These are phyloP conservation scores for Columba guinea DNA, from an alignment of 2,797 vertebrate genomes.

Conservation along the genomic window DNA sequence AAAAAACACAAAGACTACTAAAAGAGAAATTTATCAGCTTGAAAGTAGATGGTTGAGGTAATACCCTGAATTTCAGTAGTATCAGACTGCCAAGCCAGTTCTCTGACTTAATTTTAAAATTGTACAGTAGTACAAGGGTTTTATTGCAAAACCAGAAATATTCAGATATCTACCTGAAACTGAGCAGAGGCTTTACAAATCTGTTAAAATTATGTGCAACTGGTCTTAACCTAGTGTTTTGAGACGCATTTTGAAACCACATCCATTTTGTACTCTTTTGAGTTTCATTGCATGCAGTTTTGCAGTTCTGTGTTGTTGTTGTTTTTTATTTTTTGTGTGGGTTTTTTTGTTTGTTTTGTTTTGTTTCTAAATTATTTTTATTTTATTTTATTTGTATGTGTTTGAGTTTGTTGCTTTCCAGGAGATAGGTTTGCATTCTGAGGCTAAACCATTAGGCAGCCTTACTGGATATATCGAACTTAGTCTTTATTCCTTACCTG, in stretches of 20 bases:
- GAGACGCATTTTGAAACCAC: not conserved
- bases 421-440: not conserved
- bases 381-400: not conserved
- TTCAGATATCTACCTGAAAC: not conserved
- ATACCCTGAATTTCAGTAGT: not conserved
- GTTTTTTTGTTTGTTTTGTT: not conserved
- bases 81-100: not conserved
- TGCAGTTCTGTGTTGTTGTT: not conserved
- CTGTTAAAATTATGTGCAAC: not conserved
- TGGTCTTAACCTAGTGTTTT: not conserved
- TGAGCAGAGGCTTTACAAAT: not conserved
- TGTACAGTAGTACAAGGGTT: not conserved
- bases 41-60: not conserved
- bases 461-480: constrained; percentile 21
- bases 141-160: not conserved
- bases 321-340: not conserved
- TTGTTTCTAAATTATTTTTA: not conserved
- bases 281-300: not conserved
- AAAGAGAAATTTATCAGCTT: not conserved
- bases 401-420: not conserved
- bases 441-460: constrained; percentile 3
- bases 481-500: constrained; percentile 23
- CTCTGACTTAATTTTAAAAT: not conserved
- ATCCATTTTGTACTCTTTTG: not conserved
- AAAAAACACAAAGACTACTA: not conserved